Conservation (phyloP, 2,888 invertebrate genomes). For the Cheilosia urbana region DNA sequence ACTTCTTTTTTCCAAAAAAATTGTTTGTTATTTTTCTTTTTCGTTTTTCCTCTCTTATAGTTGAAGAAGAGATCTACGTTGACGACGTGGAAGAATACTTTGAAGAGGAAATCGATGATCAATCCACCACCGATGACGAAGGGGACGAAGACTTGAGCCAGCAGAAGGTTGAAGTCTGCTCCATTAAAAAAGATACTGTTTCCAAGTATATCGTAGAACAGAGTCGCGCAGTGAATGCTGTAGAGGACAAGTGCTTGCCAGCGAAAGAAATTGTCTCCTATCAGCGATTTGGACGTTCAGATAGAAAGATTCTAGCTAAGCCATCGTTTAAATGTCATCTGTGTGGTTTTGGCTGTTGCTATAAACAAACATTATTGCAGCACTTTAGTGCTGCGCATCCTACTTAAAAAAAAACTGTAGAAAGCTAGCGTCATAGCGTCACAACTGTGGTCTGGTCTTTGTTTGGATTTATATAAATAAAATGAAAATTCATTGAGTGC, state of each 20-base stretch:
- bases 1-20: slow-evolving; percentile 18
- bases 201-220: slow-evolving; percentile 13
- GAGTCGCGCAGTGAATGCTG: background rate
- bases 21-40: slow-evolving; percentile 44
- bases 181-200: slow-evolving; percentile 16
- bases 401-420: slow-evolving; percentile 69
- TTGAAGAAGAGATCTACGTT: slow-evolving; percentile 43
- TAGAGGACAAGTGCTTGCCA: slow-evolving; percentile 22
- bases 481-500: slow-evolving; percentile 19
- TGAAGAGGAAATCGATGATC: slow-evolving; percentile 37
- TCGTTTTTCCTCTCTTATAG: slow-evolving; percentile 56
- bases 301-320: slow-evolving; percentile 76
- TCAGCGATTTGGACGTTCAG: slow-evolving; percentile 79
- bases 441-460: slow-evolving; percentile 5
- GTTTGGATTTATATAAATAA: slow-evolving; percentile 10
- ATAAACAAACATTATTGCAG: slow-evolving; percentile 78
- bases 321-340: slow-evolving; percentile 80
- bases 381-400: slow-evolving; percentile 79
- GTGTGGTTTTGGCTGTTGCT: slow-evolving; percentile 79
- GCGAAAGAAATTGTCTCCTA: slow-evolving; percentile 78
- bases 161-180: slow-evolving; percentile 20
- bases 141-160: slow-evolving; percentile 16
- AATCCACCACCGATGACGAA: slow-evolving; percentile 6
- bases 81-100: slow-evolving; percentile 39
- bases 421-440: background rate